A percentile compares a stretch with the other conserved stretches of the same genome.
phyloP scores from a whole-genome alignment of 2,113 vertebrate species.

The Girardinichthys multiradiatus region DNA sequence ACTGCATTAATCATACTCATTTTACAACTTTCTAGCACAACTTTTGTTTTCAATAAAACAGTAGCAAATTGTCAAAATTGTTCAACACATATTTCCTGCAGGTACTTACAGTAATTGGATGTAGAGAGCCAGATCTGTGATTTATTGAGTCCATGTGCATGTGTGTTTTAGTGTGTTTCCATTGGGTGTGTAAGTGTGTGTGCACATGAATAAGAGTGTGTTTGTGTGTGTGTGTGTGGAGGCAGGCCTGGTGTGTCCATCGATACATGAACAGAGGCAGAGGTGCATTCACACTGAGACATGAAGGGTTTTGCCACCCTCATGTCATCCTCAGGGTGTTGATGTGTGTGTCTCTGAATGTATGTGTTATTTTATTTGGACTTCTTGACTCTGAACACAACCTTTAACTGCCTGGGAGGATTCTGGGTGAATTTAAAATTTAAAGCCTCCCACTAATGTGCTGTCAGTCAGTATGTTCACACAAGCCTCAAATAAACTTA shows the following conservation, averaged over 20 bases:
- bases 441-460: conserved; percentile 43
- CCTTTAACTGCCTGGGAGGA: conserved; percentile 46
- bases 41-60: conserved; percentile 1
- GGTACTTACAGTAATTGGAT: conserved; percentile 7
- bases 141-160: conserved; percentile 16
- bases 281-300: conserved; percentile 42
- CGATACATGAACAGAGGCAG: conserved; percentile 42
- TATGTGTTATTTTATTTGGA: conserved; percentile 16
- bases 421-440: conserved; percentile 59
- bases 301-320: conserved; percentile 48
- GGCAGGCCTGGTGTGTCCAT: conserved; percentile 38
- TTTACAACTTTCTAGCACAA: neutral
- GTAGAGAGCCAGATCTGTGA: conserved; percentile 1
- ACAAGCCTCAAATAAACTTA: conserved; percentile 1
- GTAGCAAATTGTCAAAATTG: conserved; percentile 14
- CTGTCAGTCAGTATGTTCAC: conserved; percentile 23
- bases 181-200: conserved; percentile 6
- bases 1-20: neutral
- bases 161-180: conserved; percentile 34
- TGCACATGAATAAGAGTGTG: too few relatives aligned
- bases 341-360: neutral
- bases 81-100: conserved; percentile 20
- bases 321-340: conserved; percentile 37
- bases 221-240: too few relatives aligned
- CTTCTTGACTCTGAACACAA: conserved; percentile 35